Conservation (phyloP, 2,888 invertebrate genomes). For the Ferdinandea cuprea region DNA sequence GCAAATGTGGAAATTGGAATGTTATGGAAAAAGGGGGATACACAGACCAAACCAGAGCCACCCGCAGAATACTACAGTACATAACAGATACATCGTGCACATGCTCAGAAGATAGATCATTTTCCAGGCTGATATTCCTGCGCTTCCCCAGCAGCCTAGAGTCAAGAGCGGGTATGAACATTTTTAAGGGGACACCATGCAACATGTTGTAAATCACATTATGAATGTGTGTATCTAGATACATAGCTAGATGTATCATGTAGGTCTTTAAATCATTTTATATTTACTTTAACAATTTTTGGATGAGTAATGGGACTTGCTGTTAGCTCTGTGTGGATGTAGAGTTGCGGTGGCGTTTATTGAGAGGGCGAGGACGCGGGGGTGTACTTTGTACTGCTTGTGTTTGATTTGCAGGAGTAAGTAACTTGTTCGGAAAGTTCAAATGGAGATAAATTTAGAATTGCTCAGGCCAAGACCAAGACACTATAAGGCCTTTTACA, state of each 20-base stretch:
- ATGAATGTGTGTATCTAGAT: constrained; percentile 54
- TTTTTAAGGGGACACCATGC: constrained; percentile 59
- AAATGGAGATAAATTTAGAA: constrained; percentile 54
- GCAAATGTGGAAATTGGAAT: constrained; percentile 16
- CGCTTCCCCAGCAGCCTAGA: constrained; percentile 42
- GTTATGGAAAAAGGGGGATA: constrained; percentile 47
- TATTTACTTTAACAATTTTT: constrained; percentile 70
- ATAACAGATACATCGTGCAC: constrained; percentile 37
- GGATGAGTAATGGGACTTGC: constrained; percentile 62
- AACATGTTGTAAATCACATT: constrained; percentile 74
- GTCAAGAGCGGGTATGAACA: no score
- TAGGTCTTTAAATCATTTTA: constrained; percentile 72
- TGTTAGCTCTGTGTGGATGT: no score
- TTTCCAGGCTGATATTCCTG: constrained; percentile 38
- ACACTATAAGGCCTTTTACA: constrained; percentile 13
- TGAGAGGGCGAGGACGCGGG: neutral
- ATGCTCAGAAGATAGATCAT: constrained; percentile 71
- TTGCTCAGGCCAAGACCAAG: constrained; percentile 4
- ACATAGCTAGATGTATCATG: constrained; percentile 25
- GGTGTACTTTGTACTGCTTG: no score
- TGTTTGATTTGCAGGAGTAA: neutral
- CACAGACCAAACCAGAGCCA: constrained; percentile 57
- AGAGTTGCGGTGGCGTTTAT: constrained; percentile 7
- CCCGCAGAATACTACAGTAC: neutral
- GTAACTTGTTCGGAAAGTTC: constrained; percentile 46